phyloP scores from a whole-genome alignment of 2,113 vertebrate genomes.

The Leucopsar rothschildi region DNA sequence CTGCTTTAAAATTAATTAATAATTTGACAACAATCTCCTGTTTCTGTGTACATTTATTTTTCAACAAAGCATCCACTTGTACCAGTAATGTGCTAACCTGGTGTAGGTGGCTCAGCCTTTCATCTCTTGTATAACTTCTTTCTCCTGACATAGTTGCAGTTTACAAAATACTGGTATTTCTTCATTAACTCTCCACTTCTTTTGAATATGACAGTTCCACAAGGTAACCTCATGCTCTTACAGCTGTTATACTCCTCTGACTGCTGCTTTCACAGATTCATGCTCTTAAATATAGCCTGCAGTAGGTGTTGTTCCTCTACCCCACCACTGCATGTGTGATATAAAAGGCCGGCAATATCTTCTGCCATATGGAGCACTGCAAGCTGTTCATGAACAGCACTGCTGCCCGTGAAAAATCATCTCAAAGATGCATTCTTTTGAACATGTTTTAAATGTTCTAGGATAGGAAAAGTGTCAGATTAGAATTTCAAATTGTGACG shows the following conservation, averaged over 20 bases:
- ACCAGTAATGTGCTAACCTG: neutral
- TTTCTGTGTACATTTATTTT: neutral
- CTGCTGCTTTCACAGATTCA: neutral
- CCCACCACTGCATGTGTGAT: neutral
- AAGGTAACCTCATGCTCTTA: neutral
- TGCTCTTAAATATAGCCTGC: neutral
- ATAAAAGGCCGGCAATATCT: neutral
- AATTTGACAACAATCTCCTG: neutral
- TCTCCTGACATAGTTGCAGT: neutral
- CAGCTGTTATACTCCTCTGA: neutral
- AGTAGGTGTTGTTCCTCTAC: neutral
- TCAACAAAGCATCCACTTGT: neutral
- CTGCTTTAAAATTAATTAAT: neutral
- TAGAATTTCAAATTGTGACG: neutral
- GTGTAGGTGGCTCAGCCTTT: neutral
- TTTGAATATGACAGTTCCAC: neutral
- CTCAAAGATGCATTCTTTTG: neutral
- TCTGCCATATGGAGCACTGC: neutral
- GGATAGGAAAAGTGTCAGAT: neutral
- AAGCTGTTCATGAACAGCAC: neutral
- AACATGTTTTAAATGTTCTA: neutral
- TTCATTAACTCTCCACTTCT: neutral
- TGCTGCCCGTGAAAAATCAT: neutral
- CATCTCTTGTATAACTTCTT: neutral
- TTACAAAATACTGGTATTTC: neutral